A percentile compares a stretch with the other conserved stretches of the same genome.
Evolutionary conservation across 2,888 invertebrate species (phyloP).

Genomic region (Minunthozetes semirufus): DNA sequence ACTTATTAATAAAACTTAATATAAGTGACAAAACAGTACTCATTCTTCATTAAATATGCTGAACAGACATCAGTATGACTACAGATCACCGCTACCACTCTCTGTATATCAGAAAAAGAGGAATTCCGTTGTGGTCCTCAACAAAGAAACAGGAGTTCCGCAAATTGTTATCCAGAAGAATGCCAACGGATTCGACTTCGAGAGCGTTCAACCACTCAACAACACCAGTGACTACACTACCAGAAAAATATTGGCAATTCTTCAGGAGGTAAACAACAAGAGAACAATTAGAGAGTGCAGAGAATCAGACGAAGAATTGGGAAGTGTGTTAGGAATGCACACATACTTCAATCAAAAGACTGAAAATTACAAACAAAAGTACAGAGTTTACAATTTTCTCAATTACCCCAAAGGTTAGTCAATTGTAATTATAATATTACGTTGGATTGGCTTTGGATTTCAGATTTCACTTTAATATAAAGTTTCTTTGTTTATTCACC

Average conservation of each 20-base stretch:
- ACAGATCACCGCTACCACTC: not conserved
- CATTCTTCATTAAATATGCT: not conserved
- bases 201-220: not conserved
- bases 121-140: not conserved
- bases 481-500: not conserved
- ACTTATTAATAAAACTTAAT: too few relatives aligned
- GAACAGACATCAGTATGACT: not conserved
- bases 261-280: slow-evolving; percentile 31
- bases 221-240: not conserved
- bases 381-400: slow-evolving; percentile 14
- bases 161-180: slow-evolving; percentile 15
- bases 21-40: too few relatives aligned
- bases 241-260: slow-evolving; percentile 19
- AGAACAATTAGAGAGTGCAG: slow-evolving; percentile 25
- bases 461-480: not conserved
- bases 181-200: not conserved
- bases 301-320: slow-evolving; percentile 27
- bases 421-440: not conserved
- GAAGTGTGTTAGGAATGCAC: slow-evolving; percentile 3
- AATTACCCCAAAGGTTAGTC: slow-evolving; percentile 7
- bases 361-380: slow-evolving; percentile 3
- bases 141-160: slow-evolving; percentile 1
- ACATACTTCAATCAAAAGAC: slow-evolving; percentile 13
- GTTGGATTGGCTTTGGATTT: too few relatives aligned
- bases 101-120: not conserved